A percentile compares a stretch with the other conserved stretches of the same genome.
Evolutionary conservation across 2,797 vertebrate genomes (phyloP).

Genomic region (Scolopax bukidnonensis): DNA sequence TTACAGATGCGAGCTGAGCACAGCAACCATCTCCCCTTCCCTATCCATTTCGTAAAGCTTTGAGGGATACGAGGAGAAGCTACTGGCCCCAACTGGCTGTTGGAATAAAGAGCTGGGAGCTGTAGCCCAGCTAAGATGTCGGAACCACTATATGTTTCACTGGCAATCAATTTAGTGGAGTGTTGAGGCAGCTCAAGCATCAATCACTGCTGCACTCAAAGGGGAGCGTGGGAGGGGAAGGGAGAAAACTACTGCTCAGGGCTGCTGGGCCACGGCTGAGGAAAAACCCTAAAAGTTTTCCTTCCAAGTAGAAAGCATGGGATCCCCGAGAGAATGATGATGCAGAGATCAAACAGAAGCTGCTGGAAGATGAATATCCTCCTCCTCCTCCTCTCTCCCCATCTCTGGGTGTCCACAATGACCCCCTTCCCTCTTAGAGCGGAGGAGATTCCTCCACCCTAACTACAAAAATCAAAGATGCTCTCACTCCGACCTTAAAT

Average conservation of each 20-base stretch:
- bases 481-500: not conserved
- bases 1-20: not conserved
- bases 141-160: not conserved
- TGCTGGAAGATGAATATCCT: rapidly evolving
- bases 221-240: not conserved
- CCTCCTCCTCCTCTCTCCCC: not conserved
- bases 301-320: not conserved
- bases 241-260: not conserved
- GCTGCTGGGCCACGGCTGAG: not conserved
- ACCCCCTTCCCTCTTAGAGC: not conserved
- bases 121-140: constrained; percentile 43
- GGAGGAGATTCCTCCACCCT: not conserved
- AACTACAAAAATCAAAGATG: not conserved
- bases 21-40: not conserved
- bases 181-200: not conserved
- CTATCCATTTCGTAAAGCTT: not conserved
- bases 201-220: not conserved
- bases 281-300: not conserved
- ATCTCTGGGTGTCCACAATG: not conserved
- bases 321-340: not conserved
- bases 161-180: constrained; percentile 18
- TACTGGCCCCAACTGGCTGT: constrained; percentile 1
- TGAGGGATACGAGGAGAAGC: not conserved
- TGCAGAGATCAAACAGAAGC: not conserved
- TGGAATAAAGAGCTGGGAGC: not conserved